Percentiles rank a stretch among this genome's conserved stretches.
Evolutionary conservation across 2,797 vertebrate genomes (phyloP).

Genomic region (Acipenser transmontanus): DNA sequence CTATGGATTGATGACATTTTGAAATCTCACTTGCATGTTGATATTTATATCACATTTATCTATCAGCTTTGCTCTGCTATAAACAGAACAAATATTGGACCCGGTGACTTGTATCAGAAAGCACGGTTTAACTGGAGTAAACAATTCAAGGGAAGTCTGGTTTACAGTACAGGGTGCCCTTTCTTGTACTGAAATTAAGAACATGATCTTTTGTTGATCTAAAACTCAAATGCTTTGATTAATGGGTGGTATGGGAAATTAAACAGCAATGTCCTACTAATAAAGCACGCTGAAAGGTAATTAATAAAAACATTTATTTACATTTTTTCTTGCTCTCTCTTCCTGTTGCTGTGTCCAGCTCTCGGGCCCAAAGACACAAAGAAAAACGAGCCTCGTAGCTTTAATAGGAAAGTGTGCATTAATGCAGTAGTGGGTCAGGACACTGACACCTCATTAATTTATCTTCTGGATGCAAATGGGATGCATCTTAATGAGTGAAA

Average conservation of each 20-base stretch:
- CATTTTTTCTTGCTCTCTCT: conserved; percentile 22
- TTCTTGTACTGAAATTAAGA: neutral
- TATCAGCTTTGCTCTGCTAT: neutral
- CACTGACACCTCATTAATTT: conserved; percentile 44
- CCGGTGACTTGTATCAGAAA: neutral
- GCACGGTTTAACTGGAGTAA: neutral
- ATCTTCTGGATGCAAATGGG: conserved; percentile 45
- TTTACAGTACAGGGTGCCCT: neutral
- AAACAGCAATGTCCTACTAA: conserved; percentile 4
- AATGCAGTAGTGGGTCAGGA: conserved; percentile 33
- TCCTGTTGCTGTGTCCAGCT: neutral
- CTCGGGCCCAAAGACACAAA: neutral
- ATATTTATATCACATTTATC: too few relatives aligned
- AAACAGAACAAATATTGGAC: conserved; percentile 2
- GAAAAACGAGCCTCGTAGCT: conserved; percentile 1
- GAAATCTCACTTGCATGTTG: too few relatives aligned
- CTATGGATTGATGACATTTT: too few relatives aligned
- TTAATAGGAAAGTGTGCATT: conserved; percentile 18
- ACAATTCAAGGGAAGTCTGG: too few relatives aligned
- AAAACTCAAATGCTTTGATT: neutral
- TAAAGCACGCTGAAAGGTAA: neutral
- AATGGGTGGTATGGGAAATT: conserved; percentile 3
- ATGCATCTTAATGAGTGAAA: conserved; percentile 51
- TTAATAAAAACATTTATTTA: conserved; percentile 24
- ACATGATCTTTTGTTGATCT: neutral